Evolutionary conservation across 2,888 invertebrate species (phyloP).

Genomic region (Zelleria hepariella): DNA sequence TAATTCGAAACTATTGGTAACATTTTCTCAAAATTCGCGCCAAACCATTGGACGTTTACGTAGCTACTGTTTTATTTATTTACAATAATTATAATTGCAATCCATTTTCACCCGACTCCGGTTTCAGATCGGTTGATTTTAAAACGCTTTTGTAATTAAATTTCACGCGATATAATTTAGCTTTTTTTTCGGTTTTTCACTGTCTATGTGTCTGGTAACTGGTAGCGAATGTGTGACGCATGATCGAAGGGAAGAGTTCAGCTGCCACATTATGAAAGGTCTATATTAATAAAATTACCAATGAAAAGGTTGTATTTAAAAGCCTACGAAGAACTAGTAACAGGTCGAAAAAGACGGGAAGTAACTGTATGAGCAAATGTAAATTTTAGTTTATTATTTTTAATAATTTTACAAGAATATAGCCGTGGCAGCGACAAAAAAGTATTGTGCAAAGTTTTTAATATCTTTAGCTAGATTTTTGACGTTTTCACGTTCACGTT

Average conservation of each 20-base stretch:
- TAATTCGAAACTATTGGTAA: constrained; percentile 65
- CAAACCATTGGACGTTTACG: constrained; percentile 46
- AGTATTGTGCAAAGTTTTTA: constrained; percentile 36
- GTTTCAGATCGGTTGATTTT: neutral
- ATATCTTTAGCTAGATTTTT: constrained; percentile 32
- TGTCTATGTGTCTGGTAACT: constrained; percentile 67
- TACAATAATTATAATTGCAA: constrained; percentile 69
- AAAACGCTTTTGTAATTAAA: constrained; percentile 12
- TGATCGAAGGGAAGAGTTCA: constrained; percentile 38
- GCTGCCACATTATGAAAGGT: constrained; percentile 29
- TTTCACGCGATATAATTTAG: constrained; percentile 13
- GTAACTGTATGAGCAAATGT: constrained; percentile 62
- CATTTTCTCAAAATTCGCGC: constrained; percentile 38
- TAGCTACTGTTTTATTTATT: constrained; percentile 49
- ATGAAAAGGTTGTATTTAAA: constrained; percentile 32
- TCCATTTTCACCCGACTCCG: constrained; percentile 37
- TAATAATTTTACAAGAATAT: constrained; percentile 54
- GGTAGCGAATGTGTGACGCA: constrained; percentile 24
- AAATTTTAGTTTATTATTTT: constrained; percentile 21
- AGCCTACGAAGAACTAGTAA: constrained; percentile 59
- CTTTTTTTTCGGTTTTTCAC: constrained; percentile 40
- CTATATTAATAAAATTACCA: constrained; percentile 50
- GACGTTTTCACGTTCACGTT: constrained; percentile 37
- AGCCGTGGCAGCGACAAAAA: constrained; percentile 39
- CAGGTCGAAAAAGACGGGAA: constrained; percentile 60